Conservation (phyloP, 2,888 invertebrate genomes). For the Acleris cristana region DNA sequence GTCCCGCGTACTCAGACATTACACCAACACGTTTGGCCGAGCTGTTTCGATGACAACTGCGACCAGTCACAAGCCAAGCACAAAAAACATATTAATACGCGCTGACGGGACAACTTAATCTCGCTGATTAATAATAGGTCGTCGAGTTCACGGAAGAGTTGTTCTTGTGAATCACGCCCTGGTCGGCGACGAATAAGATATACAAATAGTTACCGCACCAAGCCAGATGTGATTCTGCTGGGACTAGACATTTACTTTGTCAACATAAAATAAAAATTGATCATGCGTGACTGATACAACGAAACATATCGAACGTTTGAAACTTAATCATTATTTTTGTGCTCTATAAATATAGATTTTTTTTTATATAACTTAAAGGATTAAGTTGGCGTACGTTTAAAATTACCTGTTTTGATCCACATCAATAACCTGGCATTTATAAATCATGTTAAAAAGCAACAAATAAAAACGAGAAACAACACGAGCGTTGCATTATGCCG, state of each 20-base stretch:
- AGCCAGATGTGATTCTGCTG: slow-evolving; percentile 42
- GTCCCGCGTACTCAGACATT: too few species aligned
- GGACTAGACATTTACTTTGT: slow-evolving; percentile 49
- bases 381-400: background rate
- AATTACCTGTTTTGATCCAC: background rate
- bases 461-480: background rate
- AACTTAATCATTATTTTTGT: background rate
- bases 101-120: too few species aligned
- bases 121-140: too few species aligned
- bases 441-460: slow-evolving; percentile 1
- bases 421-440: background rate
- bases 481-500: too few species aligned
- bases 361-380: background rate
- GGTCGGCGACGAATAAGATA: background rate
- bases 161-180: too few species aligned
- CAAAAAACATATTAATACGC: too few species aligned
- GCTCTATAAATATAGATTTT: slow-evolving; percentile 2
- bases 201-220: slow-evolving; percentile 39
- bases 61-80: too few species aligned
- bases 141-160: too few species aligned
- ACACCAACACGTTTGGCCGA: too few species aligned
- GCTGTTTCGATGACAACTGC: too few species aligned
- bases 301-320: slow-evolving; percentile 14
- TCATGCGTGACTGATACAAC: slow-evolving; percentile 36
- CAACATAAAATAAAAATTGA: slow-evolving; percentile 33